phyloP scores from a whole-genome alignment of 2,888 invertebrate species.

The Harmothoe impar region DNA sequence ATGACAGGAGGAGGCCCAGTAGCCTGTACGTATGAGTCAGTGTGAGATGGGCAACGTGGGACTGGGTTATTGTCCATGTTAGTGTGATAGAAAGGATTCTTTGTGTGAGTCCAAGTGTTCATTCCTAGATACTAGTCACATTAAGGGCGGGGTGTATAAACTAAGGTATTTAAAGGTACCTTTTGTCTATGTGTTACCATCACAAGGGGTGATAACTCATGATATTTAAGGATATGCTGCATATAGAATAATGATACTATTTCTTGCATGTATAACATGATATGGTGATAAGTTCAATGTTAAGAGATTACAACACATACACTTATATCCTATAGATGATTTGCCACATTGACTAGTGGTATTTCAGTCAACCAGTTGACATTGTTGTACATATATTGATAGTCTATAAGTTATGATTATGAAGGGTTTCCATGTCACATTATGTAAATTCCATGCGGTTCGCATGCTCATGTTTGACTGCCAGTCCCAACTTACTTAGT shows the following conservation, averaged over 20 bases:
- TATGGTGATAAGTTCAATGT: neutral
- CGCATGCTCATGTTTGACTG: too few species aligned
- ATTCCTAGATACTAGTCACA: slow-evolving; percentile 34
- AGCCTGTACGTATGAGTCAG: too few species aligned
- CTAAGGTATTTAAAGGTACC: too few species aligned
- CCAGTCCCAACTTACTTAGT: too few species aligned
- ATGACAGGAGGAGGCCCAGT: too few species aligned
- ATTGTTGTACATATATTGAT: slow-evolving; percentile 12
- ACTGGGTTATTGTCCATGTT: neutral
- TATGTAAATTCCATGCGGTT: neutral
- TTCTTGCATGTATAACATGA: neutral
- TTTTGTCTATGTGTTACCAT: too few species aligned
- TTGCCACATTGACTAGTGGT: neutral
- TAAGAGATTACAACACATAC: neutral
- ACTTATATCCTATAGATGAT: neutral
- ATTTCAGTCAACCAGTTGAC: neutral
- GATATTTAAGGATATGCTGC: neutral
- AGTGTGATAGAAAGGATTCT: neutral
- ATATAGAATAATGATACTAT: neutral
- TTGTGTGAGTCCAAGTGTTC: neutral
- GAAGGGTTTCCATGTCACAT: neutral
- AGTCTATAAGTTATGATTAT: neutral
- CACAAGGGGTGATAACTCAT: too few species aligned
- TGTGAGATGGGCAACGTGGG: neutral
- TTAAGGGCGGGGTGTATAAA: neutral